phyloP scores from a whole-genome alignment of 2,797 vertebrate species.

The Paguma larvata region DNA sequence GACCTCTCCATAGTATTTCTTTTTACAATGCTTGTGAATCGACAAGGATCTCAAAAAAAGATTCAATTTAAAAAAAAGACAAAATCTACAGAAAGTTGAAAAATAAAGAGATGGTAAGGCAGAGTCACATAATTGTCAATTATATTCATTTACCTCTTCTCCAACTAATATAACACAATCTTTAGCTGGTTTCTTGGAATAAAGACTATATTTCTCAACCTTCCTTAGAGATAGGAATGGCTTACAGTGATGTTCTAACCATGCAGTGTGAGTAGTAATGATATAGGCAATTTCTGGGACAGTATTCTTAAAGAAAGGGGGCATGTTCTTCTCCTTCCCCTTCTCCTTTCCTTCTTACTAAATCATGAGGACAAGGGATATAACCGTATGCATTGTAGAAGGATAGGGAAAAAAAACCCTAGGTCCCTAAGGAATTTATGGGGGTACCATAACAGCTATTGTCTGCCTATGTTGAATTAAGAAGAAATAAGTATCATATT shows the following conservation, averaged over 20 bases:
- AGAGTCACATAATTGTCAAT: not conserved
- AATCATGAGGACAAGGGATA: not conserved
- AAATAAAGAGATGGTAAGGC: slow-evolving; percentile 18
- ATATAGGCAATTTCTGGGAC: not conserved
- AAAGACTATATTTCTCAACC: not conserved
- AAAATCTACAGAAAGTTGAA: slow-evolving; percentile 6
- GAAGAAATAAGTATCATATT: slow-evolving; percentile 30
- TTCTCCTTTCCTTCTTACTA: not conserved
- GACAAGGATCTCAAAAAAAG: slow-evolving; percentile 30
- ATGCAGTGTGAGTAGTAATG: not conserved
- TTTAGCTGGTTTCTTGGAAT: not conserved
- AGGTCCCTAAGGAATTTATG: not conserved
- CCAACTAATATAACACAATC: not conserved
- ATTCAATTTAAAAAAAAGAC: not conserved
- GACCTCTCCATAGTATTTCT: not conserved
- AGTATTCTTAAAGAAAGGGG: not conserved
- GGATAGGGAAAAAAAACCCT: not conserved
- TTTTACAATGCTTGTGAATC: not conserved
- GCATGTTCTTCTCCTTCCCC: not conserved
- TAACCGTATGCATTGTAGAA: not conserved
- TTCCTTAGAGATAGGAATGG: not conserved
- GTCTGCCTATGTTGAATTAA: not conserved
- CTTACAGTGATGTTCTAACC: not conserved
- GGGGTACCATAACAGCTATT: not conserved
- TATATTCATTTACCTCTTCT: not conserved